phyloP scores from a whole-genome alignment of 2,113 vertebrate species.

The Gorsachius goisagi region DNA sequence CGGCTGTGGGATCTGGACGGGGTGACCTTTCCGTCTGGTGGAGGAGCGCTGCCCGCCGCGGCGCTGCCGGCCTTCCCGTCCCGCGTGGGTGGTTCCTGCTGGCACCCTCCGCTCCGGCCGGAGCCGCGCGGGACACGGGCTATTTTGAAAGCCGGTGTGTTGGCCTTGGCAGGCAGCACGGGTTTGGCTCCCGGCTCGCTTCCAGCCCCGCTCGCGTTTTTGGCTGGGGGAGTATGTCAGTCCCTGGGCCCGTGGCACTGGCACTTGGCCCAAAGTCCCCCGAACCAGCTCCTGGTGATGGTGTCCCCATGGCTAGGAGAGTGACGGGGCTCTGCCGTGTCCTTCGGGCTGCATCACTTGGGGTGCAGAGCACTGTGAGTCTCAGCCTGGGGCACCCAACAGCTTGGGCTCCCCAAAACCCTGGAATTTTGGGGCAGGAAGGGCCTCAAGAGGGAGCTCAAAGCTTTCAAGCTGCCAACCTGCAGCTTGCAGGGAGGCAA shows the following conservation, averaged over 20 bases:
- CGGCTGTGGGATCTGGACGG: neutral
- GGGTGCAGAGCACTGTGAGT: neutral
- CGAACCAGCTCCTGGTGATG: accelerated
- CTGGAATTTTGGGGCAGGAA: neutral
- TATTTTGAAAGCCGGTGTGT: constrained; percentile 22
- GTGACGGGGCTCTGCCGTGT: accelerated
- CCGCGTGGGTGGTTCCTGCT: constrained; percentile 24
- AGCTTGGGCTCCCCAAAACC: neutral
- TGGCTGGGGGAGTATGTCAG: neutral
- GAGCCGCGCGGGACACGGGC: neutral
- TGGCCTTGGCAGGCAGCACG: neutral
- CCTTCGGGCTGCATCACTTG: accelerated
- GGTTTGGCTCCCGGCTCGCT: neutral
- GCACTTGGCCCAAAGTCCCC: neutral
- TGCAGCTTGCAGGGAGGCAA: neutral
- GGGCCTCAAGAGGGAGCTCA: constrained; percentile 20
- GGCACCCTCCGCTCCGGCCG: neutral
- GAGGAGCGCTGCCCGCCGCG: neutral
- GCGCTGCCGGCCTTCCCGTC: neutral
- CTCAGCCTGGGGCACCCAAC: neutral
- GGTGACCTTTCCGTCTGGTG: neutral
- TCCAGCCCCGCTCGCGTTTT: neutral
- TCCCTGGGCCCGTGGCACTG: accelerated
- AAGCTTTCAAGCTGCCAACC: neutral
- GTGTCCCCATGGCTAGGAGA: accelerated